These are phyloP conservation scores for Pyxicephalus adspersus DNA, from an alignment of 2,113 vertebrate species.

Conservation along the genomic window DNA sequence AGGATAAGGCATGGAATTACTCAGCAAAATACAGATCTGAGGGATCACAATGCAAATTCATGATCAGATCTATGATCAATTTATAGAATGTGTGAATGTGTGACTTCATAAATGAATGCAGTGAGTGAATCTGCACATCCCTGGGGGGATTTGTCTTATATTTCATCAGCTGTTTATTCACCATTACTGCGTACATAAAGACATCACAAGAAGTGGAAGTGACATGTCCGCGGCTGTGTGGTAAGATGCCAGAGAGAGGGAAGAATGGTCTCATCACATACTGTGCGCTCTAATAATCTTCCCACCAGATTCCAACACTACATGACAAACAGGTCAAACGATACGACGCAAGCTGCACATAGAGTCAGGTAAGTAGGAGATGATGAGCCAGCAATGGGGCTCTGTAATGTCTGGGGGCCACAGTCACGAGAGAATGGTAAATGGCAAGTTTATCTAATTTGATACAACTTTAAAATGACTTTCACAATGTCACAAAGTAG, in stretches of 20 bases:
- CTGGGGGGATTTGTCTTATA: not conserved
- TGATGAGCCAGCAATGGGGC: too few relatives aligned
- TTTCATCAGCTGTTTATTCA: not conserved
- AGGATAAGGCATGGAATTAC: not conserved
- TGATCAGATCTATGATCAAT: too few relatives aligned
- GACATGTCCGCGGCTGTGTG: not conserved
- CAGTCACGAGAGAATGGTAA: too few relatives aligned
- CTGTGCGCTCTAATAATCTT: conserved; percentile 14
- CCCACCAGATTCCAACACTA: not conserved
- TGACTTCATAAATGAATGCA: too few relatives aligned
- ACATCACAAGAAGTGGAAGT: conserved; percentile 22
- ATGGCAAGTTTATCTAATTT: too few relatives aligned
- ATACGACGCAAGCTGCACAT: not conserved
- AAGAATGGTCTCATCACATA: conserved; percentile 16
- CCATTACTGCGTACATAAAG: not conserved
- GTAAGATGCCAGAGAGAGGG: not conserved
- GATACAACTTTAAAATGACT: too few relatives aligned
- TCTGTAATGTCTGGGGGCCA: too few relatives aligned
- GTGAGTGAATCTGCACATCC: not conserved
- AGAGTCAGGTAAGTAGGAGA: too few relatives aligned
- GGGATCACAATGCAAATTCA: too few relatives aligned
- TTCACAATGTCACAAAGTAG: too few relatives aligned
- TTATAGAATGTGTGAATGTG: too few relatives aligned
- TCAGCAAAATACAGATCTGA: too few relatives aligned
- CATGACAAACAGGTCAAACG: conserved; percentile 4